phyloP scores from a whole-genome alignment of 2,113 vertebrate genomes.

The Anarhynchus alexandrinus region DNA sequence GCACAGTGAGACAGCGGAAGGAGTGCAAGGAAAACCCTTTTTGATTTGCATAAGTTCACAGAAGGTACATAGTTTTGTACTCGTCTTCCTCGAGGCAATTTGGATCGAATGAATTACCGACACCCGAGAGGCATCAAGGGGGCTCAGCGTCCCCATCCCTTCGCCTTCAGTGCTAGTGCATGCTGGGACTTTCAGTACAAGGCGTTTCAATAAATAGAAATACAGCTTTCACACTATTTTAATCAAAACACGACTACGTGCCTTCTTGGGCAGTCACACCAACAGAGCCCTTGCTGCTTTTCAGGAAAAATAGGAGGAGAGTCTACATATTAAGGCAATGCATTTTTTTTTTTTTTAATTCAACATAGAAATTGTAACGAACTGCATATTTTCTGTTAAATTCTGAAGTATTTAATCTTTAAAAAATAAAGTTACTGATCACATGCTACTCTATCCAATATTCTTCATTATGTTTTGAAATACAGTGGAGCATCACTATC shows the following conservation, averaged over 20 bases:
- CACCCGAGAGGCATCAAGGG: neutral
- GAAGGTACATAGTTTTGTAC: neutral
- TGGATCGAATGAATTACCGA: neutral
- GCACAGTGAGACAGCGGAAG: neutral
- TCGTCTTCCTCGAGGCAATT: neutral
- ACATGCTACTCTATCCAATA: neutral
- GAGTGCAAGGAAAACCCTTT: neutral
- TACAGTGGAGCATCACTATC: slow-evolving; percentile 37
- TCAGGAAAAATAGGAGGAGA: neutral
- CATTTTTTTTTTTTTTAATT: neutral
- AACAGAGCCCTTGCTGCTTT: neutral
- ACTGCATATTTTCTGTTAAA: neutral
- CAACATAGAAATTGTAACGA: neutral
- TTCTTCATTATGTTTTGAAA: slow-evolving; percentile 22
- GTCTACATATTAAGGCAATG: slow-evolving; percentile 41
- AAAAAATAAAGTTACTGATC: slow-evolving; percentile 28
- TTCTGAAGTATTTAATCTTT: neutral
- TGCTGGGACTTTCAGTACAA: neutral
- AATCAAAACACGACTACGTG: neutral
- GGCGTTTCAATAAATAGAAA: neutral
- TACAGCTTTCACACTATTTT: neutral
- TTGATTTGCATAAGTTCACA: neutral
- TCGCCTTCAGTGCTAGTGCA: neutral
- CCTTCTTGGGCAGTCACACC: neutral
- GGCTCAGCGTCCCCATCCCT: neutral